Conservation (phyloP, 2,888 invertebrate genomes). For the Mellilla xanthometata region DNA sequence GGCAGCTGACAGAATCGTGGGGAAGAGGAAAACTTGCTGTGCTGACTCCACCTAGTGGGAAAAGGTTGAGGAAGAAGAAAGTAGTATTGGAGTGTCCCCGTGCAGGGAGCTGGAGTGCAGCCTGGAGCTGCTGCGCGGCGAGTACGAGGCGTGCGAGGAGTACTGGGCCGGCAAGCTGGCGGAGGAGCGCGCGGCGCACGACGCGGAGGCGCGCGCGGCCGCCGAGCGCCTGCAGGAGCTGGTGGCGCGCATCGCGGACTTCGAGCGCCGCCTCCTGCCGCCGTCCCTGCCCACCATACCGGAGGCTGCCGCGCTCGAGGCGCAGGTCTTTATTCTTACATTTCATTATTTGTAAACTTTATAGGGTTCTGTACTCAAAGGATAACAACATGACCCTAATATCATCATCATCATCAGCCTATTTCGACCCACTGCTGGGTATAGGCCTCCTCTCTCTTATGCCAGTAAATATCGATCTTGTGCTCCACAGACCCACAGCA, state of each 20-base stretch:
- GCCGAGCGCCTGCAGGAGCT: constrained; percentile 90
- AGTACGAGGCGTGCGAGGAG: constrained; percentile 93
- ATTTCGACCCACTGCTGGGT: too few species aligned
- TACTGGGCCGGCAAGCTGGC: constrained; percentile 92
- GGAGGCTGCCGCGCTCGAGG: constrained; percentile 74
- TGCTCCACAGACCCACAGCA: too few species aligned
- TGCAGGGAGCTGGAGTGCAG: constrained; percentile 86
- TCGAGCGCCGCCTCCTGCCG: constrained; percentile 86
- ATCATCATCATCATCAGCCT: too few species aligned
- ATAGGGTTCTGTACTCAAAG: too few species aligned
- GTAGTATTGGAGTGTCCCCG: too few species aligned
- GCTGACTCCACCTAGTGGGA: neutral
- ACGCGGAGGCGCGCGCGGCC: constrained; percentile 88
- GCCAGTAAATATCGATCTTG: too few species aligned
- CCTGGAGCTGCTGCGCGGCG: constrained; percentile 87
- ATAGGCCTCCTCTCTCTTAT: too few species aligned
- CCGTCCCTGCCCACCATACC: constrained; percentile 87
- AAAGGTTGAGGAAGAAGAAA: too few species aligned
- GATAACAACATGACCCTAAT: too few species aligned
- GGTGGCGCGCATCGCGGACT: constrained; percentile 89
- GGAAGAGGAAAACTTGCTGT: too few species aligned
- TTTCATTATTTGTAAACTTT: too few species aligned
- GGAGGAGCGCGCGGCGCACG: constrained; percentile 89
- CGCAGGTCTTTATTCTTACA: constrained; percentile 69
- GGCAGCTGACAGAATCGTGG: too few species aligned